phyloP scores from a whole-genome alignment of 2,888 invertebrate genomes.

The Meteorus cinctellus region DNA sequence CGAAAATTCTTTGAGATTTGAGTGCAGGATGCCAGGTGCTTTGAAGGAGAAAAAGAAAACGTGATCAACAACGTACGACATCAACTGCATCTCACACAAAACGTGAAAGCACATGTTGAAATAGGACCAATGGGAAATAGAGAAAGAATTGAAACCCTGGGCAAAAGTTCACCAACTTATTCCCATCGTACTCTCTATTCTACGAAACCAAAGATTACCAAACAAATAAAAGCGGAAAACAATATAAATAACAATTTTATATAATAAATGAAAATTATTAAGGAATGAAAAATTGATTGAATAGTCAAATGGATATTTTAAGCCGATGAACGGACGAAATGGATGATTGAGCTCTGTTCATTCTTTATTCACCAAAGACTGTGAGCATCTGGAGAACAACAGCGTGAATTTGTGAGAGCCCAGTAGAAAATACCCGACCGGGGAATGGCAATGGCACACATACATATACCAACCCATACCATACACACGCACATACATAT shows the following conservation, averaged over 20 bases:
- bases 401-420: constrained; percentile 39
- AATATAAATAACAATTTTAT: not conserved
- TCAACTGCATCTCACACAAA: too few species aligned
- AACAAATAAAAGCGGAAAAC: not conserved
- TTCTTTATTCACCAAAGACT: constrained; percentile 43
- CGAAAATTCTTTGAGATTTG: too few species aligned
- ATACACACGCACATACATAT: not conserved
- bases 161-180: too few species aligned
- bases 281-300: not conserved
- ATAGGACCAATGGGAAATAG: too few species aligned
- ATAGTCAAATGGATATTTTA: not conserved
- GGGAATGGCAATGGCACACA: not conserved
- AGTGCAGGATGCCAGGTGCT: too few species aligned
- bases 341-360: constrained; percentile 40
- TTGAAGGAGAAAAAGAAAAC: too few species aligned
- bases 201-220: too few species aligned
- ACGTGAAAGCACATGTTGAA: too few species aligned
- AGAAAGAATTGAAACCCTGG: too few species aligned
- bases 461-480: not conserved
- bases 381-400: constrained; percentile 42
- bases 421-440: constrained; percentile 5
- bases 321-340: not conserved
- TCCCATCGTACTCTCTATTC: too few species aligned
- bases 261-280: not conserved
- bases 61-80: too few species aligned